Evolutionary conservation across 2,888 invertebrate genomes (phyloP), one percentile per base, ranked within the genome.

Genomic region (Amphipyra berbera): DNA sequence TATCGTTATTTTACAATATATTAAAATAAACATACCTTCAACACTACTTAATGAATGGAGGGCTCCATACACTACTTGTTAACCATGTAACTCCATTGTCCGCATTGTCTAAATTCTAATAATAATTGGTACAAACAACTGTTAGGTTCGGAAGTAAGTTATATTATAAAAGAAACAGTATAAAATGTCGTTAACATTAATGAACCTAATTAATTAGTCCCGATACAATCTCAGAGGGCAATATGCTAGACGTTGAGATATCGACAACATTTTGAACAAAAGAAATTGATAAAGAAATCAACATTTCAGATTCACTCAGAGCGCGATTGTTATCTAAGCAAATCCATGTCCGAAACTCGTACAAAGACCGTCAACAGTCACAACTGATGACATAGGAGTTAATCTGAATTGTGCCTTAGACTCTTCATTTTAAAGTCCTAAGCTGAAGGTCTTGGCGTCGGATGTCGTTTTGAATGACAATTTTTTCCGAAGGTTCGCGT

Each of bases 201-300:
- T 71, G 53, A 46, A 50, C n/a, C 44, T 54, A 68, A 64, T 72
- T 72, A 76, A 68, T 78, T 68, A 57, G 38, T 57, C 48, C 65
- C 67, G 77, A 82, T 75, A 73, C 58, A 69, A 80, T 80, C 75
- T 77, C 58, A 45, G 57, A 58, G 12, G 30, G 41, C 41, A 35
- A 59, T 49, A 58, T 44, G 63, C 68, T 62, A 71, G 62, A 66
- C 63, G 76, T 21, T 42, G 69, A 71, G 57, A 66, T 61, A 50
- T 61, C 63, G 41, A 69, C 42, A 53, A 69, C 58, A 52, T 56
- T 62, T 30, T 21, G 2, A 61, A 62, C 69, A 67, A 76, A 83
- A 82, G 75, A 82, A 80, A 71, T 79, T 82, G 85, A 87, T 88
- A 83, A 89, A 89, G 87, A 88, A 86, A 86, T 87, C 84, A 88